These are phyloP conservation scores for Metridium senile DNA, from an alignment of 92 coral and sea anemone species.

Conservation along the genomic window DNA sequence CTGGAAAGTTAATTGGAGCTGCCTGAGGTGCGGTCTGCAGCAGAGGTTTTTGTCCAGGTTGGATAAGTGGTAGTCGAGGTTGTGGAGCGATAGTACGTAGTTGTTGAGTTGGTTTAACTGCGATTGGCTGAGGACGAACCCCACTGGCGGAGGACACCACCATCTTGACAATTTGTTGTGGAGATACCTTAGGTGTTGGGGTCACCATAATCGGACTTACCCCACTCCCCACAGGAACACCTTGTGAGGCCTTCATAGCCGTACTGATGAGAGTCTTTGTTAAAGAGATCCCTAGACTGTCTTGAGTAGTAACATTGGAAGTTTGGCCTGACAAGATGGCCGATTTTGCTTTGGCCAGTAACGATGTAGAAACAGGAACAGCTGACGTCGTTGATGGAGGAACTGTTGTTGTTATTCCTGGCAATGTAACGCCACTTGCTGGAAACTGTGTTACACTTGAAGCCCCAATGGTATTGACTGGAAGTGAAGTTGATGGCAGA, in stretches of 20 bases:
- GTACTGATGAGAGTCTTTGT: slow-evolving; percentile 5
- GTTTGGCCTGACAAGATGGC: neutral
- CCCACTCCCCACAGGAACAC: slow-evolving; percentile 7
- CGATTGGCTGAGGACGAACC: slow-evolving; percentile 10
- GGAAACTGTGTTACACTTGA: neutral
- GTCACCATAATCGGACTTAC: neutral
- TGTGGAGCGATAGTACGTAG: slow-evolving; percentile 41
- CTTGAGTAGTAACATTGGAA: neutral
- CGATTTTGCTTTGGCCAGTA: neutral
- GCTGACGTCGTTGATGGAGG: neutral
- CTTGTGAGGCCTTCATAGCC: slow-evolving; percentile 1
- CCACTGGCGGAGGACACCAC: neutral
- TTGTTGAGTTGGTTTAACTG: slow-evolving; percentile 20
- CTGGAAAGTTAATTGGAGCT: slow-evolving; percentile 48
- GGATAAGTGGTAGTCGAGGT: slow-evolving; percentile 14
- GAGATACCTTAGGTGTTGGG: neutral
- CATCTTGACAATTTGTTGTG: slow-evolving; percentile 1
- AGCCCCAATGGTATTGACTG: neutral
- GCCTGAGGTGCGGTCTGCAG: slow-evolving; percentile 46
- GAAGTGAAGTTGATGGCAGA: neutral
- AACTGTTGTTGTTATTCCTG: slow-evolving; percentile 6
- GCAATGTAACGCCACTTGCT: neutral
- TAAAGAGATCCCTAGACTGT: neutral
- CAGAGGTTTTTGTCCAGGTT: slow-evolving; percentile 41
- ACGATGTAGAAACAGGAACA: neutral